A percentile compares a stretch with the other conserved stretches of the same genome.
phyloP scores from a whole-genome alignment of 23 tunicate species.

The Ascidia mentula region DNA sequence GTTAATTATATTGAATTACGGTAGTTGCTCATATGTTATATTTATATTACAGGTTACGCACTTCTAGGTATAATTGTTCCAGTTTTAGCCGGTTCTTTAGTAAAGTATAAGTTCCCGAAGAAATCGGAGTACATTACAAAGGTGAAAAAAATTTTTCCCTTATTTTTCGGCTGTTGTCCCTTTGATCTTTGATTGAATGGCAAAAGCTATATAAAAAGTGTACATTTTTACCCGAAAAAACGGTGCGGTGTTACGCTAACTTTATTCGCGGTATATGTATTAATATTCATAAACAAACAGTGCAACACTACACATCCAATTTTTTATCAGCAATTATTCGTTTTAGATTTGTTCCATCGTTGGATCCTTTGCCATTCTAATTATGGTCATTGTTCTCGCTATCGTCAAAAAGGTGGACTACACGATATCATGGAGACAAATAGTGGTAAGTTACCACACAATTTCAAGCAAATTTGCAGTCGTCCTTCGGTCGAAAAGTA shows the following conservation, averaged over 20 bases:
- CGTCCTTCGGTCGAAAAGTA: too few species aligned
- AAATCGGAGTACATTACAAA: conserved; percentile 24
- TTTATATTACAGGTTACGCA: conserved; percentile 31
- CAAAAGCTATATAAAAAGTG: too few species aligned
- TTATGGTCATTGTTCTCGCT: conserved; percentile 9
- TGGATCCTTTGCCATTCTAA: conserved; percentile 17
- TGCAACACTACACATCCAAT: too few species aligned
- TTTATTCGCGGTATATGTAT: too few species aligned
- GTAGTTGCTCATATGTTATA: too few species aligned
- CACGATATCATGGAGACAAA: conserved; percentile 16
- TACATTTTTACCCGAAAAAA: too few species aligned
- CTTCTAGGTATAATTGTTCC: conserved; percentile 36
- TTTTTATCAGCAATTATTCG: not conserved
- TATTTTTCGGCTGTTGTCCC: too few species aligned
- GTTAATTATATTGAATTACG: too few species aligned
- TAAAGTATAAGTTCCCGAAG: conserved; percentile 37
- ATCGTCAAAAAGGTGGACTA: not conserved
- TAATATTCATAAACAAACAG: too few species aligned
- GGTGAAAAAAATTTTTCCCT: not conserved
- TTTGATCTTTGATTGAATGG: too few species aligned
- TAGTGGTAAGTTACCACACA: conserved; percentile 23
- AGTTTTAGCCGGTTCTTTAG: conserved; percentile 17
- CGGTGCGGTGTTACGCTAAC: too few species aligned
- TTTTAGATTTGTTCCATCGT: conserved; percentile 12
- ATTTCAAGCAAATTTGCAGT: not conserved